These are phyloP conservation scores for Pantherophis guttatus DNA, from an alignment of 2,113 vertebrate species.

Conservation along the genomic window DNA sequence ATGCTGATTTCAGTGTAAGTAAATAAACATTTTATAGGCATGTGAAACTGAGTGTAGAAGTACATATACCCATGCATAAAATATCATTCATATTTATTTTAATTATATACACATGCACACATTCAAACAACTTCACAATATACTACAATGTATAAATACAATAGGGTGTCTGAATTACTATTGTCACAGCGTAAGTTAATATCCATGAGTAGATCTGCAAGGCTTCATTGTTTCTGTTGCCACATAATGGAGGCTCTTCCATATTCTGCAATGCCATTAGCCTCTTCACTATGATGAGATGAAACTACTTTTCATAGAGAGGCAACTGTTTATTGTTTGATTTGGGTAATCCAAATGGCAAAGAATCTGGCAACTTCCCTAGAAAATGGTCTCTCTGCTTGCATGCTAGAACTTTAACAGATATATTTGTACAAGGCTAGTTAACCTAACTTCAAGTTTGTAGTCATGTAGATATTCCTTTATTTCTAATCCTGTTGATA, in stretches of 20 bases:
- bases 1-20: neutral
- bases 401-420: neutral
- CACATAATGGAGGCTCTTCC: neutral
- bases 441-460: neutral
- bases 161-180: neutral
- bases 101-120: neutral
- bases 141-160: neutral
- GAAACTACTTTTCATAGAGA: neutral
- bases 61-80: neutral
- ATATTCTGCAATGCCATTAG: neutral
- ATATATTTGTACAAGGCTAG: neutral
- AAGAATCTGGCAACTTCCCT: neutral
- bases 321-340: too few species aligned
- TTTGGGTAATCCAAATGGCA: neutral
- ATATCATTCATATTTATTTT: neutral
- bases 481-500: slow-evolving; percentile 14
- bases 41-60: neutral
- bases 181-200: neutral
- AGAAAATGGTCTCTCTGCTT: neutral
- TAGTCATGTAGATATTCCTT: slow-evolving; percentile 30
- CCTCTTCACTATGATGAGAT: neutral
- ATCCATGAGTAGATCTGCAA: neutral
- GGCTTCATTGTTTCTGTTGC: neutral
- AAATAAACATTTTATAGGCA: neutral
- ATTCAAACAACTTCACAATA: neutral